Percentiles rank a stretch among this genome's conserved stretches.
Evolutionary conservation across 2,888 invertebrate species (phyloP).

Genomic region (Pteria penguin): DNA sequence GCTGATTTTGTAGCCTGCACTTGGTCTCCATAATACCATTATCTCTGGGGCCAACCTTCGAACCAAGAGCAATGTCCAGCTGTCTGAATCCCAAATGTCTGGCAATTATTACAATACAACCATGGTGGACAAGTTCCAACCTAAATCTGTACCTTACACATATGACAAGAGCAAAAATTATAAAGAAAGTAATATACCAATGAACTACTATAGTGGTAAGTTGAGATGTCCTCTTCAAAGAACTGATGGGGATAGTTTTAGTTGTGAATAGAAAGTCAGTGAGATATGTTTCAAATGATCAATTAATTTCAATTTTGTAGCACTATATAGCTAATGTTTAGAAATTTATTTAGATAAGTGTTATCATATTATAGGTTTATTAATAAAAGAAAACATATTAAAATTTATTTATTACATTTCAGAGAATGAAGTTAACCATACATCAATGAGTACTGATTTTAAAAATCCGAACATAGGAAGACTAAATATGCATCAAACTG

Average conservation of each 20-base stretch:
- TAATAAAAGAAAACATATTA: no score
- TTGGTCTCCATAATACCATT: slow-evolving; percentile 63
- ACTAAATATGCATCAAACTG: slow-evolving; percentile 63
- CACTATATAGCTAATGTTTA: no score
- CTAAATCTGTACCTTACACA: slow-evolving; percentile 65
- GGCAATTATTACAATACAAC: slow-evolving; percentile 71
- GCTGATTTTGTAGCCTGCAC: slow-evolving; percentile 61
- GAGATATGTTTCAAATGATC: no score
- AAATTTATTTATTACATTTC: slow-evolving; percentile 41
- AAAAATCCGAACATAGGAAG: slow-evolving; percentile 64
- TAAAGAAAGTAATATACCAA: slow-evolving; percentile 67
- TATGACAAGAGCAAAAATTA: slow-evolving; percentile 61
- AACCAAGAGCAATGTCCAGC: slow-evolving; percentile 73
- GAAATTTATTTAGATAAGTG: no score
- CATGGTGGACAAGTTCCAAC: slow-evolving; percentile 59
- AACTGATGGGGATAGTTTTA: no score
- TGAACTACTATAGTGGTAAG: slow-evolving; percentile 73
- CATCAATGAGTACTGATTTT: slow-evolving; percentile 68
- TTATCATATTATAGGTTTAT: no score
- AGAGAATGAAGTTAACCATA: slow-evolving; percentile 61
- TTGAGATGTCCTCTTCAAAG: no score
- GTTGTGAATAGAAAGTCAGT: no score
- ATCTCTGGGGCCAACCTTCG: slow-evolving; percentile 72
- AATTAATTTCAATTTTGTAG: no score
- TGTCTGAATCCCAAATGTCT: slow-evolving; percentile 70